These are phyloP conservation scores for Megaustenia siamemsis DNA, from an alignment of 2,888 invertebrate genomes.

Conservation along the genomic window DNA sequence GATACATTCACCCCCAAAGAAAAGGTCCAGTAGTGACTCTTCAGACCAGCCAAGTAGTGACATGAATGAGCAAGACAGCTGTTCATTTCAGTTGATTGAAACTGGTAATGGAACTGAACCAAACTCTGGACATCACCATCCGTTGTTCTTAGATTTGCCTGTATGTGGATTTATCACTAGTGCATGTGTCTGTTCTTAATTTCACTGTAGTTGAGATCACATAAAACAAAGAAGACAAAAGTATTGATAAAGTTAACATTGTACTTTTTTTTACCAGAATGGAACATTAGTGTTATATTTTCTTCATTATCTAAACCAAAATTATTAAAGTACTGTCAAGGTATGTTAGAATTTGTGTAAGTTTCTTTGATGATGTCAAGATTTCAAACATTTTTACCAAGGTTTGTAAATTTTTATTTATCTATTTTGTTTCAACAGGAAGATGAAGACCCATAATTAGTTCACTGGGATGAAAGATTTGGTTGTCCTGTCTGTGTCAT, in stretches of 20 bases:
- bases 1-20: not conserved
- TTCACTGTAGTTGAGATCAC: not conserved
- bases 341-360: too few relatives aligned
- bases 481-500: constrained; percentile 34
- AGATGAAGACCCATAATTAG: constrained; percentile 50
- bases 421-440: not conserved
- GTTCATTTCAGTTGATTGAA: not conserved
- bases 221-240: too few relatives aligned
- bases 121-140: not conserved
- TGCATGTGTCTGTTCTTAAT: not conserved
- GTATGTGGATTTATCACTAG: not conserved
- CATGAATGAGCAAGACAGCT: constrained; percentile 20
- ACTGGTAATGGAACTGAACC: not conserved
- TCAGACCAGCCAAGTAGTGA: not conserved
- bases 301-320: too few relatives aligned
- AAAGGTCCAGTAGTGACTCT: not conserved
- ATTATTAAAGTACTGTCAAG: too few relatives aligned
- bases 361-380: too few relatives aligned
- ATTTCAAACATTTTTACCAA: too few relatives aligned
- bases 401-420: too few relatives aligned
- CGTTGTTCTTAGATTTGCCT: not conserved
- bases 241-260: too few relatives aligned
- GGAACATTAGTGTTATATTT: too few relatives aligned
- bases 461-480: constrained; percentile 35
- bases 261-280: too few relatives aligned